Percentiles rank a stretch among this genome's conserved stretches.
Evolutionary conservation across 2,113 vertebrate genomes (phyloP).

Genomic region (Psophia crepitans): DNA sequence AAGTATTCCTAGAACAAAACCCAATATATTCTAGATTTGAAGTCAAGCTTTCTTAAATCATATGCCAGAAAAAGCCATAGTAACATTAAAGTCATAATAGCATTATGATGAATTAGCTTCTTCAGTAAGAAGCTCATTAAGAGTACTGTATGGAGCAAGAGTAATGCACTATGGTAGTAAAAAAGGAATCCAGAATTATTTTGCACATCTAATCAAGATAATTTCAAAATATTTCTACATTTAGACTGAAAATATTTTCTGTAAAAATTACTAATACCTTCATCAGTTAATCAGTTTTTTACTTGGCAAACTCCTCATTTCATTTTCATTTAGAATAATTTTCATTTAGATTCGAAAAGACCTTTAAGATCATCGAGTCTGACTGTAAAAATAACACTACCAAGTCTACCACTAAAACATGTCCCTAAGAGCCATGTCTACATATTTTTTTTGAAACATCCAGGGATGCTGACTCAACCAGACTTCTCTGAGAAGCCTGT

Average conservation of each 20-base stretch:
- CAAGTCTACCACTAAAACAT: too few relatives aligned
- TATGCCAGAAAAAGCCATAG: background rate
- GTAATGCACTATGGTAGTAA: background rate
- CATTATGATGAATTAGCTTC: background rate
- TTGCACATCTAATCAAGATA: background rate
- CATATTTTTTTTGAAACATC: too few relatives aligned
- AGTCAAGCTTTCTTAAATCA: background rate
- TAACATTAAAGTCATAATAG: background rate
- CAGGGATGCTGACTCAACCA: too few relatives aligned
- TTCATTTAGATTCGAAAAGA: background rate
- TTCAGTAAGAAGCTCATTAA: background rate
- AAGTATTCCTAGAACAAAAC: background rate
- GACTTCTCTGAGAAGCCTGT: too few relatives aligned
- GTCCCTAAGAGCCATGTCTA: too few relatives aligned
- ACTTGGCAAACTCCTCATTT: background rate
- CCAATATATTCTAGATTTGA: background rate
- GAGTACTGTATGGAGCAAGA: background rate
- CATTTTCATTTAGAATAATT: background rate
- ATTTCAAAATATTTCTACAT: background rate
- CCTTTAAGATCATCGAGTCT: too few relatives aligned
- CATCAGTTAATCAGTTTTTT: background rate
- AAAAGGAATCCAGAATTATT: background rate
- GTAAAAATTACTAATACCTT: background rate
- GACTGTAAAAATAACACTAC: too few relatives aligned
- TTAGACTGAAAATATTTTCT: background rate